Conservation (phyloP, 1,140 invertebrate genomes). For the Trichonephila clavata region DNA sequence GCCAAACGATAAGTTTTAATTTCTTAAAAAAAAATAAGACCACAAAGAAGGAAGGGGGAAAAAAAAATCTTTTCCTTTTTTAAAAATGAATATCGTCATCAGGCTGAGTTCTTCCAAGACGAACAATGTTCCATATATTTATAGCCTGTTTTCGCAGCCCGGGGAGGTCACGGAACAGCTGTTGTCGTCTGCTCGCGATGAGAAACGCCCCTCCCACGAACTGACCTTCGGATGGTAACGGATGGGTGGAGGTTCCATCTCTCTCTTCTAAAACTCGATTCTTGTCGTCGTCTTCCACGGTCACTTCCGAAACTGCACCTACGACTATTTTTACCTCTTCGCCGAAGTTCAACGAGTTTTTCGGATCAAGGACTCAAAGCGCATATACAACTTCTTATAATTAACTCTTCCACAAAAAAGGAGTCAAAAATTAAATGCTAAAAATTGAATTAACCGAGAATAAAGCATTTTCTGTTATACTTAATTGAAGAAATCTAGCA, state of each 20-base stretch:
- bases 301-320: slow-evolving; percentile 20
- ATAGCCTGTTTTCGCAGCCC: slow-evolving; percentile 16
- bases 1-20: no score
- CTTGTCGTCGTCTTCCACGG: not conserved
- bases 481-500: no score
- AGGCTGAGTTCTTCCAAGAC: not conserved
- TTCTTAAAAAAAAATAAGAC: no score
- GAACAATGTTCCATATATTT: slow-evolving; percentile 5
- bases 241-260: slow-evolving; percentile 20
- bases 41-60: no score
- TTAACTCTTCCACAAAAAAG: no score
- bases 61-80: no score
- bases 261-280: slow-evolving; percentile 34
- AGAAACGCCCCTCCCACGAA: slow-evolving; percentile 43
- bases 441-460: no score
- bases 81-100: not conserved
- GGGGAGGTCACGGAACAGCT: slow-evolving; percentile 34
- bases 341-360: slow-evolving; percentile 7
- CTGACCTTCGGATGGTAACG: slow-evolving; percentile 40
- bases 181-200: not conserved
- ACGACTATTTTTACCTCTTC: slow-evolving; percentile 14
- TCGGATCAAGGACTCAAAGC: not conserved
- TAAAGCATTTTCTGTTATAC: no score
- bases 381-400: no score
- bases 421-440: no score